phyloP scores from a whole-genome alignment of 1,140 invertebrate species.

The Littorina saxatilis region DNA sequence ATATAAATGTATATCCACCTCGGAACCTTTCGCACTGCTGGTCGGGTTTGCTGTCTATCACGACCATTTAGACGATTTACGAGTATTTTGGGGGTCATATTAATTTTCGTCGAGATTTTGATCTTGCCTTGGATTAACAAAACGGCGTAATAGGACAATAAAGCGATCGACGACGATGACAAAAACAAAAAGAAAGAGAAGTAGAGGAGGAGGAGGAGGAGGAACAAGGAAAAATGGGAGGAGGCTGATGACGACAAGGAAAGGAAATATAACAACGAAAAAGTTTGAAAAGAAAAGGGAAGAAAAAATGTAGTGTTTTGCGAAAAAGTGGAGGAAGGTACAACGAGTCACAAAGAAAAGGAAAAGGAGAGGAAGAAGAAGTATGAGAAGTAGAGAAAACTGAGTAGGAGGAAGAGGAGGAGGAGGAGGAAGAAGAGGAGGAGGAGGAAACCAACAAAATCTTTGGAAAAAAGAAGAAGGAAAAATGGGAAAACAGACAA shows the following conservation, averaged over 20 bases:
- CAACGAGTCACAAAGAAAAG: not conserved
- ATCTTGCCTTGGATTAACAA: too few relatives aligned
- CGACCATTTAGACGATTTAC: too few relatives aligned
- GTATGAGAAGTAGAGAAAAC: not conserved
- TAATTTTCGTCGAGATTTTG: too few relatives aligned
- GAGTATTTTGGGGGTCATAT: too few relatives aligned
- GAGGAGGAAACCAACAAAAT: not conserved
- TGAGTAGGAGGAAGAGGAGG: not conserved
- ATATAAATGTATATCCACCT: too few relatives aligned
- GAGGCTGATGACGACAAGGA: not conserved
- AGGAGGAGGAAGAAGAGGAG: not conserved
- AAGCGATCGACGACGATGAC: not conserved
- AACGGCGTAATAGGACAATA: not conserved
- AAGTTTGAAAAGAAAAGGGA: not conserved
- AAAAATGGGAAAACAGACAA: too few relatives aligned
- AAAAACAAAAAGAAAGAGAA: not conserved
- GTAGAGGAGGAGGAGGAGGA: not conserved
- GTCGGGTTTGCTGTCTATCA: too few relatives aligned
- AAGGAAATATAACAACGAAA: not conserved
- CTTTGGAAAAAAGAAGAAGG: too few relatives aligned
- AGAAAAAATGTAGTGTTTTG: not conserved
- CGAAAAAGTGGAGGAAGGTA: not conserved
- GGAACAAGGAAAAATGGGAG: not conserved
- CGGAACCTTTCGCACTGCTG: too few relatives aligned
- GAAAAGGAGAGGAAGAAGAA: constrained; percentile 2